Evolutionary conservation across 2,113 vertebrate genomes (phyloP).

Genomic region (Prietella phreatophila): DNA sequence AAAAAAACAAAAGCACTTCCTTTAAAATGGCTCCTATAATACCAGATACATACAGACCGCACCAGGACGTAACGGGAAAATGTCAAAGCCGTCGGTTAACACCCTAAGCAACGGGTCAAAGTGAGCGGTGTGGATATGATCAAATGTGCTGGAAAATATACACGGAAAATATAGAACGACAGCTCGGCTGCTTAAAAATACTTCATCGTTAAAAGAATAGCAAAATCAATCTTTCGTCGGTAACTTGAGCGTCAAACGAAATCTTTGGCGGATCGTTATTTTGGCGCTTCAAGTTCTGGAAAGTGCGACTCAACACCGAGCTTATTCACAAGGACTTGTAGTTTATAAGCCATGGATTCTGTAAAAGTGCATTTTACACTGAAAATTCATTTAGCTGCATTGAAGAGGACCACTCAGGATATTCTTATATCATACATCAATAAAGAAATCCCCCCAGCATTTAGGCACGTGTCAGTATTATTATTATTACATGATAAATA

Average conservation of each 20-base stretch:
- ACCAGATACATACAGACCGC: conserved; percentile 46
- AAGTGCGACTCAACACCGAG: neutral
- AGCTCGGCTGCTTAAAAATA: conserved; percentile 38
- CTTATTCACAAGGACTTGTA: neutral
- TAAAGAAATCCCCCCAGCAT: neutral
- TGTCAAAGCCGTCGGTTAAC: conserved; percentile 42
- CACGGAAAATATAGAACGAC: conserved; percentile 54
- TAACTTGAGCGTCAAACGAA: conserved; percentile 34
- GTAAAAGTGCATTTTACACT: conserved; percentile 14
- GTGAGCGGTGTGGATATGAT: conserved; percentile 45
- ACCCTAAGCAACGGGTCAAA: conserved; percentile 21
- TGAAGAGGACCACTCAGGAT: neutral
- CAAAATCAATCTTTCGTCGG: conserved; percentile 12
- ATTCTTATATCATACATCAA: neutral
- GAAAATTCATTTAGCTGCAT: no score
- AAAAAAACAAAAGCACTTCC: neutral
- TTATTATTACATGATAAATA: neutral
- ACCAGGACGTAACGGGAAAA: conserved; percentile 15
- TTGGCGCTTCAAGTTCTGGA: neutral
- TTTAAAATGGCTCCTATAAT: conserved; percentile 35
- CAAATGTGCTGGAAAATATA: conserved; percentile 42
- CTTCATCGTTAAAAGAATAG: conserved; percentile 45
- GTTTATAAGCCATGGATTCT: neutral
- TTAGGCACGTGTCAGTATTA: neutral
- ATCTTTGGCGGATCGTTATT: conserved; percentile 67